phyloP scores from a whole-genome alignment of 2,888 invertebrate genomes.

The Dascillus cervinus region DNA sequence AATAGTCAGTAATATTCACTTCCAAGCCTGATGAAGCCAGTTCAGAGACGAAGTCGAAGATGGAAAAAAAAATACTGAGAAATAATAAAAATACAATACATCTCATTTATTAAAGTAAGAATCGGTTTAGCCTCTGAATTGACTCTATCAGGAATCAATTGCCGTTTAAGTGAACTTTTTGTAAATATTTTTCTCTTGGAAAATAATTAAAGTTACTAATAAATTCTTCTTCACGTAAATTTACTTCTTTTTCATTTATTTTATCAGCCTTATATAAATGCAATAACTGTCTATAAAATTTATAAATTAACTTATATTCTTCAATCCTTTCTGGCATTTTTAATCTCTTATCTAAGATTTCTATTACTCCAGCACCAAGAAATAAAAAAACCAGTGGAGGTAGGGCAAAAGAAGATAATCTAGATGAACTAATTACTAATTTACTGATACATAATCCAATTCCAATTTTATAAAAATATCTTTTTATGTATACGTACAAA shows the following conservation, averaged over 20 bases:
- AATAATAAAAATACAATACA: conserved; percentile 1
- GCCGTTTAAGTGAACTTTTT: conserved; percentile 2
- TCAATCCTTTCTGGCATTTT: conserved; percentile 4
- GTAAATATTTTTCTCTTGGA: conserved; percentile 5
- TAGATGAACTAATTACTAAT: conserved; percentile 1
- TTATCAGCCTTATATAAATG: conserved; percentile 8
- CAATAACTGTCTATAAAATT: conserved; percentile 5
- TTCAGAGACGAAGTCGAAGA: too few relatives aligned
- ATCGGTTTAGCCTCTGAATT: too few relatives aligned
- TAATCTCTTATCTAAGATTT: conserved; percentile 5
- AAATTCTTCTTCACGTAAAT: conserved; percentile 7
- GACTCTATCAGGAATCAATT: too few relatives aligned
- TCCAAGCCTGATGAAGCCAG: neutral
- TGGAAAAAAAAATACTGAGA: conserved; percentile 2
- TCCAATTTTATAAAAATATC: conserved; percentile 3
- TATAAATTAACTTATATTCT: conserved; percentile 5
- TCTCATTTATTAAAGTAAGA: conserved; percentile 3
- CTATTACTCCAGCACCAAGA: conserved; percentile 5
- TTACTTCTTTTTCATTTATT: conserved; percentile 7
- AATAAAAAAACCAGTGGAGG: conserved; percentile 3
- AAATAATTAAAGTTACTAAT: conserved; percentile 6
- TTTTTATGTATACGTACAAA: conserved; percentile 2
- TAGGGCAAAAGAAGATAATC: conserved; percentile 4
- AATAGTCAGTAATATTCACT: conserved; percentile 2
- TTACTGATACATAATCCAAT: conserved; percentile 2